phyloP scores from a whole-genome alignment of 2,797 vertebrate genomes.

The Crocidura indochinensis region DNA sequence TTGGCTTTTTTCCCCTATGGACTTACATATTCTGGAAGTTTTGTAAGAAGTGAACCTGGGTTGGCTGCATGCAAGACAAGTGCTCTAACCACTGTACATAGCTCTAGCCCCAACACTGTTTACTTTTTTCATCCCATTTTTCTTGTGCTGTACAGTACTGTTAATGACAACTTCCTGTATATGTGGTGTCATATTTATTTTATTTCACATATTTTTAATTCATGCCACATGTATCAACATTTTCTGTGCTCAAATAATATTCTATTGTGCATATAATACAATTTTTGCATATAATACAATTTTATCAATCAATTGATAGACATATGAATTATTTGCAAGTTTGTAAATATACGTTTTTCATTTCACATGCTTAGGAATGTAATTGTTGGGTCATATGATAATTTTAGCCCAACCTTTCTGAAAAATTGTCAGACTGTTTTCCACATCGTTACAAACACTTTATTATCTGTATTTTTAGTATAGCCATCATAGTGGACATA shows the following conservation, averaged over 20 bases:
- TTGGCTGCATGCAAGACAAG: too few species aligned
- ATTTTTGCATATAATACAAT: background rate
- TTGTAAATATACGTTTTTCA: background rate
- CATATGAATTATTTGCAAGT: background rate
- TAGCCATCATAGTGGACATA: background rate
- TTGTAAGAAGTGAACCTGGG: constrained; percentile 14
- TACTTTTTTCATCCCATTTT: too few species aligned
- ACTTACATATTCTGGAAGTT: constrained; percentile 8
- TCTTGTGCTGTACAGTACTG: too few species aligned
- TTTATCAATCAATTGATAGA: background rate
- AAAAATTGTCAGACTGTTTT: background rate
- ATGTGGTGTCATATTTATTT: constrained; percentile 4
- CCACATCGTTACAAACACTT: constrained; percentile 15
- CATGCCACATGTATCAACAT: background rate
- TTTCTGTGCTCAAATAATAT: constrained; percentile 24
- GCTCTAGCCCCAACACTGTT: too few species aligned
- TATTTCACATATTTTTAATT: constrained; percentile 2
- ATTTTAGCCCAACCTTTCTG: background rate
- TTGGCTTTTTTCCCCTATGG: background rate
- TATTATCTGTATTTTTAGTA: background rate
- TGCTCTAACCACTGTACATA: too few species aligned
- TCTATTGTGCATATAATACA: background rate
- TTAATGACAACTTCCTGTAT: background rate
- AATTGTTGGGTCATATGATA: constrained; percentile 12
- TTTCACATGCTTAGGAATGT: background rate